Evolutionary conservation across 1,140 invertebrate species (phyloP), one percentile per base, ranked within the genome.

Genomic region (Drosophila virilis): DNA sequence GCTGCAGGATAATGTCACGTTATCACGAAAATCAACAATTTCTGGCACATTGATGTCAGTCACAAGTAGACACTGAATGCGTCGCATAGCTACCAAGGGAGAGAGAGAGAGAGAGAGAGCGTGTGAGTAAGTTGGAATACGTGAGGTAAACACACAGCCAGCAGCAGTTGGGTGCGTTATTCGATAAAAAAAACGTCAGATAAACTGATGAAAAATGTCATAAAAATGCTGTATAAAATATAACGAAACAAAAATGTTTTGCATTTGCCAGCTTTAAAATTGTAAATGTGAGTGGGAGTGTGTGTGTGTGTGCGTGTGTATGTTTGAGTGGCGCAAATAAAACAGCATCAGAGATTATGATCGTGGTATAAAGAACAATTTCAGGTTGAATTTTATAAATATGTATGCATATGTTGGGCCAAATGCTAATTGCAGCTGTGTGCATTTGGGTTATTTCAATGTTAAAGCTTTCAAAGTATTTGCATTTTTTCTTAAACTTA

Each of bases 1-100:
- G 69, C 92, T 92, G 83, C 94, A 95, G 69, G 93, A 93, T 62
- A 95, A 90, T 62, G 93, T 90, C 43, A 93, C 93, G 74, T 91
- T 84, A 61, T 93, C 92, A 17, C 93, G 92, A 17, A 93, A 93
- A 82, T 94, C 94, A 10, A 93, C 93, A 60, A 93, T 90, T 77
- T 92, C 70, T 69, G 93, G 93, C 57, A 93, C 92, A 74, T 80
- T 91, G 83, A 93, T 91, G 77, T 91, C 80, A 77, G 86, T 90
- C 82, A 90, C 86, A 78, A 89, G 86, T 72, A 90, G 85, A 90
- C 85, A 81, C 72, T 90, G 86, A 80, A 85, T 81, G 78, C 86
- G 78, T 45, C 73, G 69, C 77, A 74, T 72, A 68, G 70, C 85
- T 90, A 78, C 69, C 74, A 43, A 69, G 66, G 48, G 46, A 46